Conservation (phyloP, 2,797 vertebrate species). For the Lepilemur ruficaudatus region DNA sequence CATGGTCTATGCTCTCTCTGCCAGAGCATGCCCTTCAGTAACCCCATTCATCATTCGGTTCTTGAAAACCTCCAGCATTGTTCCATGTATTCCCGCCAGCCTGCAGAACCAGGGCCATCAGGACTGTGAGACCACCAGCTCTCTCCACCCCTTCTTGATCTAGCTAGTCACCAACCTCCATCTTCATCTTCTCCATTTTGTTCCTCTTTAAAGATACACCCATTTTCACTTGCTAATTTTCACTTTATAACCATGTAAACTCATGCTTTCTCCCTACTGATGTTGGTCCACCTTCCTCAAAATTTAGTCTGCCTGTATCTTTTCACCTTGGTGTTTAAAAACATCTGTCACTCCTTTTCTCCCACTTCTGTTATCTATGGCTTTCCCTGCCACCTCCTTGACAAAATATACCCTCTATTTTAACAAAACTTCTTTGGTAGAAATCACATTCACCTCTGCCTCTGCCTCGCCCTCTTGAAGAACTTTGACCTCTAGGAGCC, state of each 20-base stretch:
- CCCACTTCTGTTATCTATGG: slow-evolving; percentile 99
- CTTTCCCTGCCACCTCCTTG: slow-evolving; percentile 95
- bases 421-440: slow-evolving; percentile 99
- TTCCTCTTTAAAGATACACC: slow-evolving; percentile 95
- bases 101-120: slow-evolving; percentile 92
- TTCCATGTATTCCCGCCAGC: slow-evolving; percentile 96
- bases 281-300: slow-evolving; percentile 91
- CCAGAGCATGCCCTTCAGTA: slow-evolving; percentile 93
- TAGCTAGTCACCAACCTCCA: slow-evolving; percentile 92
- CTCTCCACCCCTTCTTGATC: slow-evolving; percentile 91
- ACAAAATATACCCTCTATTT: slow-evolving; percentile 97
- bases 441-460: slow-evolving; percentile 98
- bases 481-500: slow-evolving; percentile 97
- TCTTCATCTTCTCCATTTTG: slow-evolving; percentile 95
- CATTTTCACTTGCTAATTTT: slow-evolving; percentile 87
- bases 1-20: slow-evolving; percentile 95
- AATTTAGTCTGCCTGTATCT: slow-evolving; percentile 92
- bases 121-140: slow-evolving; percentile 95
- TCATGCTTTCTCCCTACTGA: slow-evolving; percentile 93
- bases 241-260: slow-evolving; percentile 96
- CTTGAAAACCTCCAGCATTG: slow-evolving; percentile 93
- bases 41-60: slow-evolving; percentile 93
- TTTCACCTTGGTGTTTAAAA: too few species aligned
- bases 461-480: slow-evolving; percentile 98
- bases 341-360: slow-evolving; percentile 93